These are phyloP conservation scores for Cyprinella venusta DNA, from an alignment of 2,797 vertebrate species.

Conservation along the genomic window DNA sequence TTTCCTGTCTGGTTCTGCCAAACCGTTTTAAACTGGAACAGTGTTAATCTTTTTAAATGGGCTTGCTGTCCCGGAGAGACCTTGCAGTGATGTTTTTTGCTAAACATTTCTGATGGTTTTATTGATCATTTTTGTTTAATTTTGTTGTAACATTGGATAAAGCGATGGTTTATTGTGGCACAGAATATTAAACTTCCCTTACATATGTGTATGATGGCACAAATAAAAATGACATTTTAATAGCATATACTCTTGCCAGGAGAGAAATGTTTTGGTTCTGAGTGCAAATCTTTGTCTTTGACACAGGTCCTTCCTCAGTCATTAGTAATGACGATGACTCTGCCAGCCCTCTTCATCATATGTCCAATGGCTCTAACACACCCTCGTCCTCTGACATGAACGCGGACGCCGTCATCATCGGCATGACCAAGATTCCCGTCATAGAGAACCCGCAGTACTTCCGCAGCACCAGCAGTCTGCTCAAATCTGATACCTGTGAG, in stretches of 20 bases:
- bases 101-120: conserved; percentile 3
- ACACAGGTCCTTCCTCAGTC: conserved; percentile 92
- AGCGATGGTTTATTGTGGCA: not conserved
- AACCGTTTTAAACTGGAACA: not conserved
- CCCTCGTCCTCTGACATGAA: conserved; percentile 96
- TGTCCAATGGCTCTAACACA: conserved; percentile 97
- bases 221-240: not conserved
- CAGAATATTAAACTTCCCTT: not conserved
- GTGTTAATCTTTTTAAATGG: not conserved
- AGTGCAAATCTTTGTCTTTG: conserved; percentile 51
- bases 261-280: not conserved
- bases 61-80: not conserved
- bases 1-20: not conserved
- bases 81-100: conserved; percentile 1
- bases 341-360: conserved; percentile 95
- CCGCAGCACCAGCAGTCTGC: conserved; percentile 93
- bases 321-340: conserved; percentile 98
- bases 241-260: not conserved
- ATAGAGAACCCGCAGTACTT: conserved; percentile 99
- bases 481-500: conserved; percentile 97
- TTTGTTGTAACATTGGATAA: not conserved
- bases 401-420: conserved; percentile 94
- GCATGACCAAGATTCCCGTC: conserved; percentile 98
- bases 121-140: not conserved
- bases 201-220: not conserved